A percentile compares a stretch with the other conserved stretches of the same genome.
Conservation (phyloP, 2,797 vertebrate species). For the Karalla daura region DNA sequence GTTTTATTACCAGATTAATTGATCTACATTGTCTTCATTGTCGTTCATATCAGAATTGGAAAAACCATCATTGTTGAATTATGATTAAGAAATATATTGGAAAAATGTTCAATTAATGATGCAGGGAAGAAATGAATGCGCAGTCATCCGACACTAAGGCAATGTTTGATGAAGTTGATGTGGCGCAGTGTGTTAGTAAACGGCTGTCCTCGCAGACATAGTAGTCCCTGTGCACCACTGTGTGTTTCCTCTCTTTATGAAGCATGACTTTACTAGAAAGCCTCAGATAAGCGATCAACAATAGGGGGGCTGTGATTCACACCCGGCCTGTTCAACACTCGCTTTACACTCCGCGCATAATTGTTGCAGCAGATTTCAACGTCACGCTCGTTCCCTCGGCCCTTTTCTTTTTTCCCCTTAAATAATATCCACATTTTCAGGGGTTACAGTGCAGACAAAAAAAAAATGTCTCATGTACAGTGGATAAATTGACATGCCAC, state of each 20-base stretch:
- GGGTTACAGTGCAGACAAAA: slow-evolving; percentile 61
- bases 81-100: too few relatives aligned
- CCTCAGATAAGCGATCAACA: slow-evolving; percentile 36
- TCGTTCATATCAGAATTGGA: too few relatives aligned
- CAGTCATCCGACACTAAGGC: too few relatives aligned
- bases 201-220: too few relatives aligned
- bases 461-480: slow-evolving; percentile 60
- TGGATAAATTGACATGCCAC: slow-evolving; percentile 69
- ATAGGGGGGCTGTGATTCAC: slow-evolving; percentile 20
- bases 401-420: too few relatives aligned
- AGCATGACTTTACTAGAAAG: slow-evolving; percentile 54
- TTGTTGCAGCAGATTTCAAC: slow-evolving; percentile 56
- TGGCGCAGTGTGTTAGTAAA: too few relatives aligned
- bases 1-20: background rate
- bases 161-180: too few relatives aligned
- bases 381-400: slow-evolving; percentile 9
- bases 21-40: too few relatives aligned
- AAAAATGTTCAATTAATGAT: too few relatives aligned
- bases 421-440: slow-evolving; percentile 57
- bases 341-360: slow-evolving; percentile 38
- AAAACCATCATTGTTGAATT: too few relatives aligned
- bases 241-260: background rate
- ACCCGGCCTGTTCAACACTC: slow-evolving; percentile 18
- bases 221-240: background rate
- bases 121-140: too few relatives aligned